Percentiles rank a stretch among this genome's conserved stretches.
phyloP scores from a whole-genome alignment of 2,113 vertebrate genomes.

The Leptocoma aspasia region DNA sequence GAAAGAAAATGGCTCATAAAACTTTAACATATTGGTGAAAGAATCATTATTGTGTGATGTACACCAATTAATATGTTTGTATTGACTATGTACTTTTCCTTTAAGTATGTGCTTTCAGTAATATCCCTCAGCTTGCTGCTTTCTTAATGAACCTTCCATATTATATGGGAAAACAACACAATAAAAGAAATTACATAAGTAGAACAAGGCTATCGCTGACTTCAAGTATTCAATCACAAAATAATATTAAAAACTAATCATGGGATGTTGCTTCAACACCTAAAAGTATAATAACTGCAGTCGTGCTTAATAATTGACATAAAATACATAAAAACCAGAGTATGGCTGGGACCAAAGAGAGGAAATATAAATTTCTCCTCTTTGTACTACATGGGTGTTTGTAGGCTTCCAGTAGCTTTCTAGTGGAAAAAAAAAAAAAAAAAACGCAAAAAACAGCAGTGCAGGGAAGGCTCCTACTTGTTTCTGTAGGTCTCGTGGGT shows the following conservation, averaged over 20 bases:
- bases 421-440: fast-evolving
- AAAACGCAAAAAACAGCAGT: background rate
- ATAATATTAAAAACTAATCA: background rate
- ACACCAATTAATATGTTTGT: constrained; percentile 21
- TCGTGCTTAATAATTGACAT: background rate
- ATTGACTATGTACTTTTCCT: constrained; percentile 12
- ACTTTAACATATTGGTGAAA: background rate
- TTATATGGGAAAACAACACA: background rate
- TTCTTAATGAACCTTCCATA: constrained; percentile 14
- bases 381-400: background rate
- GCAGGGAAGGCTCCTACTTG: background rate
- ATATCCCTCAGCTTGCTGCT: background rate
- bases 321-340: background rate
- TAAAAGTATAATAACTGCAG: background rate
- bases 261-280: background rate
- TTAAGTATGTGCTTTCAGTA: background rate
- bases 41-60: background rate
- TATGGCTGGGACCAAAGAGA: background rate
- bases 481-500: background rate
- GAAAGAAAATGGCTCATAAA: constrained; percentile 4
- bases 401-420: background rate
- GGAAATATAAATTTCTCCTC: background rate
- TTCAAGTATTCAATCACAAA: background rate
- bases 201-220: background rate
- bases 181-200: background rate